A percentile compares a stretch with the other conserved stretches of the same genome.
phyloP scores from a whole-genome alignment of 2,888 invertebrate species.

The Tridacna gigas region DNA sequence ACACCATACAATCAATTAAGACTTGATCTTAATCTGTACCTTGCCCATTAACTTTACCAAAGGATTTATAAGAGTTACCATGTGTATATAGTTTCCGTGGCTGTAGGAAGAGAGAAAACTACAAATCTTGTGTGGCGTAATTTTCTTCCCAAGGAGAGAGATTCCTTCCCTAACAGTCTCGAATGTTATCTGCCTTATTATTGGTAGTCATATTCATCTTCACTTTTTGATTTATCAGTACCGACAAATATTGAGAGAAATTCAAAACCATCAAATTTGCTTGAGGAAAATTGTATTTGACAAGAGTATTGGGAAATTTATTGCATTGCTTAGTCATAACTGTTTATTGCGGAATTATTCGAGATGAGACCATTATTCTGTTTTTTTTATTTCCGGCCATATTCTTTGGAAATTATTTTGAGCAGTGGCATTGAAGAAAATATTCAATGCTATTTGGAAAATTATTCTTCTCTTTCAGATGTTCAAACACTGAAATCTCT shows the following conservation, averaged over 20 bases:
- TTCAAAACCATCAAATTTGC: conserved; percentile 30
- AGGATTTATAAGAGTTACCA: too few species aligned
- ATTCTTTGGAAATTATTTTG: conserved; percentile 5
- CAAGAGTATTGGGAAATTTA: conserved; percentile 23
- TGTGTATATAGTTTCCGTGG: too few species aligned
- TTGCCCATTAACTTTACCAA: too few species aligned
- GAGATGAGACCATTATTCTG: conserved; percentile 12
- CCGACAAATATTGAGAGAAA: conserved; percentile 29
- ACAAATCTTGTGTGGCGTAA: background rate
- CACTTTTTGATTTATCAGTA: conserved; percentile 15
- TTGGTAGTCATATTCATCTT: conserved; percentile 19
- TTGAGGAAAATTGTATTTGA: conserved; percentile 30
- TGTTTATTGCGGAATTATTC: conserved; percentile 24
- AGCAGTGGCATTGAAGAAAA: conserved; percentile 18
- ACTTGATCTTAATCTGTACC: too few species aligned
- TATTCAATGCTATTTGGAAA: background rate
- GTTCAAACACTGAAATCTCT: too few species aligned
- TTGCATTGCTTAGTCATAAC: conserved; percentile 20
- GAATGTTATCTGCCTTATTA: conserved; percentile 20
- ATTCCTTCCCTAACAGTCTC: background rate
- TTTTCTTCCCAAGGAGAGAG: conserved; percentile 10
- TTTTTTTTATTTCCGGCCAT: background rate
- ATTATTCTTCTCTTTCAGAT: conserved; percentile 22
- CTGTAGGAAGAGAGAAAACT: background rate
- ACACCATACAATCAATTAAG: too few species aligned